Evolutionary conservation across 2,797 vertebrate genomes (phyloP), one percentile per base, ranked within the genome.

Genomic region (Discoglossus pictus): DNA sequence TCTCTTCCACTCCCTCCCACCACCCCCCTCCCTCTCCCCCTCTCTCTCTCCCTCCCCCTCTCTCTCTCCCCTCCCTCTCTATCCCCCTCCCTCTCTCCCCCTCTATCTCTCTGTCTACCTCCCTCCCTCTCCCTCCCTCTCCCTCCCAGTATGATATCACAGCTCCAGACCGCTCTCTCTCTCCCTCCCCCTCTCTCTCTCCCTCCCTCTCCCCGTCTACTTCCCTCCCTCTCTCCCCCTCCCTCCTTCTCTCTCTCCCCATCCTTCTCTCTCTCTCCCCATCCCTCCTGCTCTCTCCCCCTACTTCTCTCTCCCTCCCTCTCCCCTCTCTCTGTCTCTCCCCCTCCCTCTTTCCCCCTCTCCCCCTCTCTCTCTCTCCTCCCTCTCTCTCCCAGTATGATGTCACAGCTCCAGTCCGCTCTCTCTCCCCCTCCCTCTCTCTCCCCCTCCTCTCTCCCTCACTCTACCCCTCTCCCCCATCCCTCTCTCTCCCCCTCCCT

Each of bases 21-120:
- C n/a, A n/a, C n/a, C n/a, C n/a, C n/a, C n/a, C 62, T 25, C 43
- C 8, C n/a, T 20, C 11, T 3, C 15, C 16, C 4, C 25, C 72
- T 44, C 66, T 25, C 25, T 18, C 12, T n/a, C 53, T 35, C 56
- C 59, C 60, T 44, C 64, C 58, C 66, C 65, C 58, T 43, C 17
- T 51, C 15, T 16, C 42, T 20, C 60, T 64, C 39, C 61, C 24
- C 35, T 35, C 50, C 34, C 21, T n/a, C n/a, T n/a, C n/a, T n/a
- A n/a, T n/a, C n/a, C n/a, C n/a, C n/a, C n/a, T n/a, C n/a, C n/a
- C n/a, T n/a, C n/a, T n/a, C n/a, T n/a, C n/a, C n/a, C n/a, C n/a
- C n/a, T n/a, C n/a, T n/a, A n/a, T n/a, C n/a, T n/a, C n/a, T n/a
- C n/a, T n/a, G n/a, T n/a, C n/a, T n/a, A n/a, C n/a, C n/a, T n/a